These are phyloP conservation scores for Panthera uncia DNA, from an alignment of 2,113 vertebrate species.

Conservation along the genomic window DNA sequence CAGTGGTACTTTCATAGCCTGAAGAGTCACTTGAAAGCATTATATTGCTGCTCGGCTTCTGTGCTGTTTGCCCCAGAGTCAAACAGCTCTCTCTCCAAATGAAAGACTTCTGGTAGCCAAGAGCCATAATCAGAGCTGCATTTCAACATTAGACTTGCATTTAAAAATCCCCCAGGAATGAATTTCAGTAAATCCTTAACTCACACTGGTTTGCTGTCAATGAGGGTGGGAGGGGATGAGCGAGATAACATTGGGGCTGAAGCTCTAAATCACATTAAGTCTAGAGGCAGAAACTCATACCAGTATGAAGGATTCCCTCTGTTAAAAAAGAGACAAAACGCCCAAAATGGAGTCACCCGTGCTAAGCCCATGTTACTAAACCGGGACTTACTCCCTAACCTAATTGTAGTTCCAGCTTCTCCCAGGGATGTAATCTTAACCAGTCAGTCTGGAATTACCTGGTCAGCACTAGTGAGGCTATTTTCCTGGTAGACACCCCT, in stretches of 20 bases:
- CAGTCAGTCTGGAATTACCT: neutral
- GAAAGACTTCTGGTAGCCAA: conserved; percentile 22
- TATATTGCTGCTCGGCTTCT: neutral
- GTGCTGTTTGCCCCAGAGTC: neutral
- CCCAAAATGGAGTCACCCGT: neutral
- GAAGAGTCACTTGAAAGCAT: conserved; percentile 4
- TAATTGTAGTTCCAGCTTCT: neutral
- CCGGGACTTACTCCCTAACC: neutral
- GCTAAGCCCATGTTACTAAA: neutral
- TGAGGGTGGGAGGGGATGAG: neutral
- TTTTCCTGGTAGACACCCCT: neutral
- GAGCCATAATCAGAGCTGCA: neutral
- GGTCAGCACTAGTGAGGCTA: neutral
- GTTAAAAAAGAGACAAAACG: neutral
- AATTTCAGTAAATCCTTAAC: neutral
- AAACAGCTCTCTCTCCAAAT: neutral
- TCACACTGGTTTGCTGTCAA: neutral
- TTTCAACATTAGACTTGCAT: conserved; percentile 2
- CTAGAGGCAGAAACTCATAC: neutral
- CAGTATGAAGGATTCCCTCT: neutral
- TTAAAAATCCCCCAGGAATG: neutral
- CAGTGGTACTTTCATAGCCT: conserved; percentile 49
- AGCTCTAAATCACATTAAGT: neutral
- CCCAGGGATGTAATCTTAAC: neutral
- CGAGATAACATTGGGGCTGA: neutral